These are phyloP conservation scores for Trichacis sp. DNA, from an alignment of 2,888 invertebrate species.

Conservation along the genomic window DNA sequence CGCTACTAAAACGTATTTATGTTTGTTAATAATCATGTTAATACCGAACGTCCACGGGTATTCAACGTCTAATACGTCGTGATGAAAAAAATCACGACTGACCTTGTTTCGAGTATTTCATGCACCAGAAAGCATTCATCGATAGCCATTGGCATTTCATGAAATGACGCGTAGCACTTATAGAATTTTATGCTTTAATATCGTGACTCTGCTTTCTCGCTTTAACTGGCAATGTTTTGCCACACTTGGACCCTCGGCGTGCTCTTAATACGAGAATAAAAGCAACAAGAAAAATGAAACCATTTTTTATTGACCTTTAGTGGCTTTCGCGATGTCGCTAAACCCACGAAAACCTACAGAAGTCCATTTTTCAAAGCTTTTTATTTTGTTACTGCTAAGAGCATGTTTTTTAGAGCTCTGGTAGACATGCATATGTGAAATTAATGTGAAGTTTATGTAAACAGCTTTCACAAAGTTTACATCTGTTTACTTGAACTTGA, in stretches of 20 bases:
- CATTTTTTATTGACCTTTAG: too few relatives aligned
- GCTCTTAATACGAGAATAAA: conserved; percentile 1
- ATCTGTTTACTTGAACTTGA: too few relatives aligned
- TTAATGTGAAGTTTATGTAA: too few relatives aligned
- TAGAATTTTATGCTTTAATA: neutral
- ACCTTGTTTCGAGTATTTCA: conserved; percentile 29
- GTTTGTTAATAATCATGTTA: conserved; percentile 19
- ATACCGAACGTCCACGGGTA: conserved; percentile 20
- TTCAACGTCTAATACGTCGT: conserved; percentile 21
- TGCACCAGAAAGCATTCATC: conserved; percentile 23
- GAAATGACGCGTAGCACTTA: neutral
- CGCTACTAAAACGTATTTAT: neutral
- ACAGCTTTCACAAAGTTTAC: too few relatives aligned
- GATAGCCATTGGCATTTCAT: conserved; percentile 1
- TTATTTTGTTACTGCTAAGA: too few relatives aligned
- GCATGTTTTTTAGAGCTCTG: too few relatives aligned
- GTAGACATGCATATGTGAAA: too few relatives aligned
- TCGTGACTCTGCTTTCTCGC: neutral
- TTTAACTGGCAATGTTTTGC: neutral
- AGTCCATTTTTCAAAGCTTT: too few relatives aligned
- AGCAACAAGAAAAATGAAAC: neutral
- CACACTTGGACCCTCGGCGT: too few relatives aligned
- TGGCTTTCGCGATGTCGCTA: too few relatives aligned
- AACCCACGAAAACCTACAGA: too few relatives aligned
- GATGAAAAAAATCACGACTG: conserved; percentile 27